Evolutionary conservation across 2,113 vertebrate genomes (phyloP), one percentile per base, ranked within the genome.

Genomic region (Girardinichthys multiradiatus): DNA sequence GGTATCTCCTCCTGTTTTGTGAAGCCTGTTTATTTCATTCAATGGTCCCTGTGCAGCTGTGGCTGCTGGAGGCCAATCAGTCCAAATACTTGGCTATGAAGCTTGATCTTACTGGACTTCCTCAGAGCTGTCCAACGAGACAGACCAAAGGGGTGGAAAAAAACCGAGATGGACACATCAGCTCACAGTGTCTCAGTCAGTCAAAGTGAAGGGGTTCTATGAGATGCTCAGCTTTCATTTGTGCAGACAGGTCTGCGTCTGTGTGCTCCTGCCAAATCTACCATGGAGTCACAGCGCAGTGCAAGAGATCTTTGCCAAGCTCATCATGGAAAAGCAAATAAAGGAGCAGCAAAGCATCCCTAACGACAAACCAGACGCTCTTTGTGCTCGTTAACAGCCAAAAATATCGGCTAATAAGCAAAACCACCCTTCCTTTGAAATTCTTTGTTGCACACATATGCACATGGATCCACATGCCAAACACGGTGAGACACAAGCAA

Each of bases 21-120:
- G 26, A 57, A 59, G 57, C 54, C 61, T 70, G 54, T 65, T 86
- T 78, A 68, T 79, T 80, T 81, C 80, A 74, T 30, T 66, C 51
- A 54, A 45, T 17, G 24, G 76, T 85, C 87, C 86, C 84, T 76
- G 80, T 73, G 77, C 84, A 86, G 86, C 86, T 85, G 84, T 67
- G 70, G 82, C 68, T 79, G 60, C 57, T 84, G 84, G 82, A 82
- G 72, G 68, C 15, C 1, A 80, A 75, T 60, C 58, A 31, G 72
- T 86, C 86, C 84, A 83, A 84, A 79, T 51, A 72, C 81, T 79
- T 60, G 69, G n/a, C 54, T 71, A 78, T 70, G 35, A 48, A 73
- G 76, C 70, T 71, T 80, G 81, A 86, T 85, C 75, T 62, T 65
- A 74, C 62, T 57, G 72, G 70, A 62, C 80, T 31, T 73, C 68